These are phyloP conservation scores for Incurvaria masculella DNA, from an alignment of 2,888 invertebrate genomes.

Conservation along the genomic window DNA sequence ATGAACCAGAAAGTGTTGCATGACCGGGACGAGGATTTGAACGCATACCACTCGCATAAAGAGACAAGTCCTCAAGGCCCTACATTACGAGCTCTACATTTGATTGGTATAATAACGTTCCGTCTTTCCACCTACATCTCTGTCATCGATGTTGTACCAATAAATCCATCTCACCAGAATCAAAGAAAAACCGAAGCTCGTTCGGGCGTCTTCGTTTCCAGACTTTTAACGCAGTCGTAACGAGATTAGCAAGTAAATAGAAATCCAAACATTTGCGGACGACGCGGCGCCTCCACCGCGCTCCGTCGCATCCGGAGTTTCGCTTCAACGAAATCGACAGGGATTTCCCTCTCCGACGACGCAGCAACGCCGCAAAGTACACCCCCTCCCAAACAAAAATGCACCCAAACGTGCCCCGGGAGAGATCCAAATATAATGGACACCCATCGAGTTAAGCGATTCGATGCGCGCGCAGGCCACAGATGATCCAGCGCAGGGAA, in stretches of 20 bases:
- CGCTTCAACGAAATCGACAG: not conserved
- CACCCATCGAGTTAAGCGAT: not conserved
- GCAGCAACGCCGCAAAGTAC: not conserved
- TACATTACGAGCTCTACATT: too few species aligned
- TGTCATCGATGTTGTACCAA: too few species aligned
- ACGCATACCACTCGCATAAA: too few species aligned
- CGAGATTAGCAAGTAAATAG: not conserved
- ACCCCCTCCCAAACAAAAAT: not conserved
- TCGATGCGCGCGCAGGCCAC: not conserved
- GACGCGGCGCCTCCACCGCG: not conserved
- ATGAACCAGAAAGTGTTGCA: too few species aligned
- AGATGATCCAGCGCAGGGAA: conserved; percentile 16
- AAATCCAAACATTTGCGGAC: not conserved
- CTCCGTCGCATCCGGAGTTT: too few species aligned
- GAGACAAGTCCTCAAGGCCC: too few species aligned
- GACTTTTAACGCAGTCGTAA: not conserved
- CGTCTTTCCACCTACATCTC: too few species aligned
- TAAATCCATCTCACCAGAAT: too few species aligned
- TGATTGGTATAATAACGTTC: too few species aligned
- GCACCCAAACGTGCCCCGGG: not conserved
- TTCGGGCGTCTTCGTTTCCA: too few species aligned
- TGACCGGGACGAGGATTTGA: too few species aligned
- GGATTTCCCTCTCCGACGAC: not conserved
- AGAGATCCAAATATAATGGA: not conserved
- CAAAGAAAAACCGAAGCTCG: too few species aligned